phyloP scores from a whole-genome alignment of 2,888 invertebrate species.

The Cantharis lateralis region DNA sequence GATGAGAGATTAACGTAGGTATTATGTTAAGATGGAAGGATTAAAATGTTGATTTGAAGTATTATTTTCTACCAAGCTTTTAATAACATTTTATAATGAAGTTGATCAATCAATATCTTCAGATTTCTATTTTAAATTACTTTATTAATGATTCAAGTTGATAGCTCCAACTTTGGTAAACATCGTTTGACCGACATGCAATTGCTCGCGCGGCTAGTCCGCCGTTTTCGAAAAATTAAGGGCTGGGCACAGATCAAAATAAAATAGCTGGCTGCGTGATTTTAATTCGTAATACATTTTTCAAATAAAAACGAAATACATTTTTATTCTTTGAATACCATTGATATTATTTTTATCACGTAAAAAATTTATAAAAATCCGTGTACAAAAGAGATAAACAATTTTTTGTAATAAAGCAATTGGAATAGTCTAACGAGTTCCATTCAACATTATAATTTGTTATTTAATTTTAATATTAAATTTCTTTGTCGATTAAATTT shows the following conservation, averaged over 20 bases:
- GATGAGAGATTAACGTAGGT: background rate
- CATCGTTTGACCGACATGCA: background rate
- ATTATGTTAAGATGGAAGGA: background rate
- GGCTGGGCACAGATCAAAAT: too few relatives aligned
- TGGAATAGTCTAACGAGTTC: background rate
- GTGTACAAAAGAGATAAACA: background rate
- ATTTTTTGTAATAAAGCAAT: background rate
- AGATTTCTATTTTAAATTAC: background rate
- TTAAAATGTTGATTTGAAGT: constrained; percentile 1
- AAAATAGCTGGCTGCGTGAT: too few relatives aligned
- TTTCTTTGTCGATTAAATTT: background rate
- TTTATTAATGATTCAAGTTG: background rate
- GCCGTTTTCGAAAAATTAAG: too few relatives aligned
- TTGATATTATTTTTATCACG: too few relatives aligned
- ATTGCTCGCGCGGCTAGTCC: too few relatives aligned
- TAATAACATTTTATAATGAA: constrained; percentile 2
- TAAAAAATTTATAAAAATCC: background rate
- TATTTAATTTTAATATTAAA: background rate
- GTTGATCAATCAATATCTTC: background rate
- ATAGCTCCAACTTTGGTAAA: background rate
- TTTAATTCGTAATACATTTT: too few relatives aligned
- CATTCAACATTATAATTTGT: background rate
- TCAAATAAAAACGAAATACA: too few relatives aligned
- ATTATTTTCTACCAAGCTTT: background rate
- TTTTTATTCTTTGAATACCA: too few relatives aligned